Evolutionary conservation across 2,888 invertebrate genomes (phyloP).

Genomic region (Leucophenga maculata): DNA sequence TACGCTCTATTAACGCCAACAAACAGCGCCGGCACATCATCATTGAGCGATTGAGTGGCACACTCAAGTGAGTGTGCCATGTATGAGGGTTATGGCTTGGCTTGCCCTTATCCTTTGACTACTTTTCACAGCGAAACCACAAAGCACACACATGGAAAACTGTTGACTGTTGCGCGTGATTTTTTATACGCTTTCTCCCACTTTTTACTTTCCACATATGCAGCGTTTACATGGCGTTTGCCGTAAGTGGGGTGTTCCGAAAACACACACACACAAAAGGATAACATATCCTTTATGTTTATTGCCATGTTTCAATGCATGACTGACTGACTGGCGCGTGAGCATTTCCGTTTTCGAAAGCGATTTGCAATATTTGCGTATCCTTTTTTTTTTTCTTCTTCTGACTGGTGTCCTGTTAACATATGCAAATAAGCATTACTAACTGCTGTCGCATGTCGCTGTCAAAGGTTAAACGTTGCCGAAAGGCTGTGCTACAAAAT

Average conservation of each 20-base stretch:
- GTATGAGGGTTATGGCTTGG: neutral
- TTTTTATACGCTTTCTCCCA: constrained; percentile 2
- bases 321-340: neutral
- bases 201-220: constrained; percentile 14
- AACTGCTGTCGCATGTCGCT: constrained; percentile 60
- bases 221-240: neutral
- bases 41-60: constrained; percentile 41
- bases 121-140: neutral
- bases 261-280: constrained; percentile 8
- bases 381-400: constrained; percentile 43
- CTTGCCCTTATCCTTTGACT: constrained; percentile 15
- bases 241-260: neutral
- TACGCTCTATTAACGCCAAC: constrained; percentile 62
- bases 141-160: constrained; percentile 10
- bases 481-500: neutral
- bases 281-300: constrained; percentile 18
- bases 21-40: constrained; percentile 25
- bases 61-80: constrained; percentile 5
- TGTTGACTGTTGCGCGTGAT: constrained; percentile 25
- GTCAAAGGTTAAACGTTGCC: constrained; percentile 61
- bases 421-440: constrained; percentile 41
- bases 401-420: constrained; percentile 41
- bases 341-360: constrained; percentile 3
- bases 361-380: constrained; percentile 18
- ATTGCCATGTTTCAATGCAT: constrained; percentile 14